A percentile compares a stretch with the other conserved stretches of the same genome.
Conservation (phyloP, 2,888 invertebrate species). For the Lacanobia wlatinum region DNA sequence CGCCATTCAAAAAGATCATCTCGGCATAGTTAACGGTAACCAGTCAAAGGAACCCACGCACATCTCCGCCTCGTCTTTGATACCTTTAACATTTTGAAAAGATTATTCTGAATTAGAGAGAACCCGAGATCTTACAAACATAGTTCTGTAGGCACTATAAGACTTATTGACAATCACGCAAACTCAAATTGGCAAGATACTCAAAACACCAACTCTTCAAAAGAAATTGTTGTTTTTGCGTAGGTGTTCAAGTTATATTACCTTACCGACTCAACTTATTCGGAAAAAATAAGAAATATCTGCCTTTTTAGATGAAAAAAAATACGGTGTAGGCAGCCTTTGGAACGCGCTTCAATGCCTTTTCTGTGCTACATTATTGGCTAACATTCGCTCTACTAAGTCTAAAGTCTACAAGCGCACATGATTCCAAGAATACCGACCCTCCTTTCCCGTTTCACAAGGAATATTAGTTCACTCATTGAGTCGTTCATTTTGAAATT, state of each 20-base stretch:
- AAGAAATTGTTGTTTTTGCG: slow-evolving; percentile 13
- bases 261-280: not conserved
- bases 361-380: no score
- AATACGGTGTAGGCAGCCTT: no score
- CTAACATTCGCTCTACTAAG: no score
- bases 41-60: slow-evolving; percentile 32
- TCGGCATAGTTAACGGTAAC: not conserved
- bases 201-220: slow-evolving; percentile 6
- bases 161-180: slow-evolving; percentile 2
- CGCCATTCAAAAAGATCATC: slow-evolving; percentile 1
- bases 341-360: no score
- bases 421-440: not conserved
- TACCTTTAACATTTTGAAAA: slow-evolving; percentile 22
- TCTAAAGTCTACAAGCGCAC: not conserved
- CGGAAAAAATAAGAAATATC: no score
- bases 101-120: not conserved
- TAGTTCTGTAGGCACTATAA: not conserved
- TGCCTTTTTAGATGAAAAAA: no score
- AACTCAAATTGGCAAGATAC: slow-evolving; percentile 2
- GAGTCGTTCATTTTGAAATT: not conserved
- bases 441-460: not conserved
- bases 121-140: not conserved
- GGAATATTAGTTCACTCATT: not conserved
- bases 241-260: slow-evolving; percentile 2
- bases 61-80: not conserved